Percentiles rank a stretch among this genome's conserved stretches.
Conservation (phyloP, 2,113 vertebrate species). For the Neogale vison region DNA sequence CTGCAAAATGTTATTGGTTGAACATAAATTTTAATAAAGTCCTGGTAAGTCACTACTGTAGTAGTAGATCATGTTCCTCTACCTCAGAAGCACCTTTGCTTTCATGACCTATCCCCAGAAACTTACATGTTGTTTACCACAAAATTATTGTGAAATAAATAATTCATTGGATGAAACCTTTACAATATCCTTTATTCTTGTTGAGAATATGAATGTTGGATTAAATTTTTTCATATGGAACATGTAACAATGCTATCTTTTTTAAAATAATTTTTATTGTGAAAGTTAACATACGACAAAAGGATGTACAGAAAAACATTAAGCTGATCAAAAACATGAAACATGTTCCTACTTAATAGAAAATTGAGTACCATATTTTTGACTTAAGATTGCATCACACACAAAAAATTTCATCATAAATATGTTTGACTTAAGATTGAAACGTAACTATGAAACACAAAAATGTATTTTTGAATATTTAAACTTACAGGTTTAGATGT, state of each 20-base stretch:
- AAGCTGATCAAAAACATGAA: neutral
- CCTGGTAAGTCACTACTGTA: neutral
- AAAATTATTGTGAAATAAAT: neutral
- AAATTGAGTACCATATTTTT: neutral
- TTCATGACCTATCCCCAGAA: neutral
- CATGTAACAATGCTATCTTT: neutral
- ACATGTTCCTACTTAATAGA: neutral
- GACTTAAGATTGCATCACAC: neutral
- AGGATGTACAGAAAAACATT: neutral
- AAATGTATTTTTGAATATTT: neutral
- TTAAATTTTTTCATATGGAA: slow-evolving; percentile 24
- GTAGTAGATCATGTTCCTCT: neutral
- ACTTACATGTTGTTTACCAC: neutral
- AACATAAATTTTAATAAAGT: neutral
- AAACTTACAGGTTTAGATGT: neutral
- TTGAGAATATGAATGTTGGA: neutral
- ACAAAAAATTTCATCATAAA: neutral
- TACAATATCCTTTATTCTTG: neutral
- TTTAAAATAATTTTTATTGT: neutral
- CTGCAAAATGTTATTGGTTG: neutral
- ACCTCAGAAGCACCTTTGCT: neutral
- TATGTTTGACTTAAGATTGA: neutral
- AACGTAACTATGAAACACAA: neutral
- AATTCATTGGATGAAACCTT: neutral
- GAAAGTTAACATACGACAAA: neutral